Conservation (phyloP, 2,888 invertebrate genomes). For the Acleris holmiana region DNA sequence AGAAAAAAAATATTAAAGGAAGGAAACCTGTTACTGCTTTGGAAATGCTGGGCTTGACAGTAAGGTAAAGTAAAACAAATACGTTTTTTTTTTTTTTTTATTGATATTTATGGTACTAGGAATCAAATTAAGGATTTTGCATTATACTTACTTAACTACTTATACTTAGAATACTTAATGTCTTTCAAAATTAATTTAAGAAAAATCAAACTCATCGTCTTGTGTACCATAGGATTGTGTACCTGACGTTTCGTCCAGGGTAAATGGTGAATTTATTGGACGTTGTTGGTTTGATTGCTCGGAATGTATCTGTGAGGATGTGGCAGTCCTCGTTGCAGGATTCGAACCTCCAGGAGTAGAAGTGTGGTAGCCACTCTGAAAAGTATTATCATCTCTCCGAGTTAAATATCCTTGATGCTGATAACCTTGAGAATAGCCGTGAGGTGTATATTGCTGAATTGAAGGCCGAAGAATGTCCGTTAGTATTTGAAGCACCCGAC, state of each 20-base stretch:
- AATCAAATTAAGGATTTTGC: too few species aligned
- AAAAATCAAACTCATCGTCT: conserved; percentile 32
- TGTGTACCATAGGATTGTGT: conserved; percentile 40
- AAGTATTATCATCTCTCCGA: conserved; percentile 37
- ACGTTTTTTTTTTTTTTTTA: too few species aligned
- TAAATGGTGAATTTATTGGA: conserved; percentile 38
- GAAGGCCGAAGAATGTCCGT: conserved; percentile 13
- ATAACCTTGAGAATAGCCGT: conserved; percentile 34
- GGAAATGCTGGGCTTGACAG: too few species aligned
- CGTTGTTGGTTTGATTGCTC: conserved; percentile 36
- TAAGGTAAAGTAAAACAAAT: too few species aligned
- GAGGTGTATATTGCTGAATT: conserved; percentile 12
- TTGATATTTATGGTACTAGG: too few species aligned
- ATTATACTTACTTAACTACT: too few species aligned
- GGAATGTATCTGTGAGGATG: conserved; percentile 25
- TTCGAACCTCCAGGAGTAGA: conserved; percentile 30
- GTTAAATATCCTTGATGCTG: conserved; percentile 40
- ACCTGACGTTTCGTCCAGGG: conserved; percentile 25
- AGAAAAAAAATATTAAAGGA: too few species aligned
- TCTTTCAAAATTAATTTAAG: conserved; percentile 28
- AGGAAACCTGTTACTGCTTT: too few species aligned
- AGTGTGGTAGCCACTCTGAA: conserved; percentile 40
- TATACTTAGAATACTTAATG: conserved; percentile 35
- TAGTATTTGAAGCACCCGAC: conserved; percentile 24
- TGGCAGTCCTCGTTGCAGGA: conserved; percentile 37